Percentiles rank a stretch among this genome's conserved stretches.
These are phyloP conservation scores for Sebastes schlegelii DNA, from an alignment of 2,113 vertebrate species.

Conservation along the genomic window DNA sequence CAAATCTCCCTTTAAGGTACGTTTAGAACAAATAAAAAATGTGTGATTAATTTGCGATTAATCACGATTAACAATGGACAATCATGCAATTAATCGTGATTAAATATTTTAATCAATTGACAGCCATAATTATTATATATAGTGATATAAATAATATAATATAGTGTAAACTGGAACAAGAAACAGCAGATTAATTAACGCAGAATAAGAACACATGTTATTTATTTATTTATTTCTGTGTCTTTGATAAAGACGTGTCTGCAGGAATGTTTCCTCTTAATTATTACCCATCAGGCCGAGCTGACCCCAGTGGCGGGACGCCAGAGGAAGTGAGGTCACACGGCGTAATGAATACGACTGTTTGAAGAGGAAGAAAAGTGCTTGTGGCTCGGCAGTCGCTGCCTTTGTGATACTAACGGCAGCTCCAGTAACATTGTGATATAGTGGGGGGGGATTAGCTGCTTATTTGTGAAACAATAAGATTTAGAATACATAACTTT, in stretches of 20 bases:
- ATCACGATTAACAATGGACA: too few species aligned
- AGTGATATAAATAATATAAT: neutral
- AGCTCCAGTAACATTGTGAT: neutral
- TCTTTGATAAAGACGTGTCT: constrained; percentile 11
- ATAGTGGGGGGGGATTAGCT: neutral
- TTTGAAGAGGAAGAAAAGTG: neutral
- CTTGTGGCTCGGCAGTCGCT: neutral
- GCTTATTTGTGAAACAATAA: neutral
- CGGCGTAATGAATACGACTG: constrained; percentile 27
- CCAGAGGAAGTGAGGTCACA: constrained; percentile 52
- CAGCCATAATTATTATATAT: neutral
- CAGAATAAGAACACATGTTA: neutral
- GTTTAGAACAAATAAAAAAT: too few species aligned
- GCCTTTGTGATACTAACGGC: neutral
- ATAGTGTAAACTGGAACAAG: neutral
- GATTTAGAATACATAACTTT: neutral
- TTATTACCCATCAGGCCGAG: constrained; percentile 29
- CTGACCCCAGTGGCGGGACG: neutral
- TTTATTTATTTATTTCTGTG: neutral
- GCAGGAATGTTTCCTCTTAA: constrained; percentile 34
- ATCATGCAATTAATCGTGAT: too few species aligned
- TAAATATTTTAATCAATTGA: too few species aligned
- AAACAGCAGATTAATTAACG: neutral
- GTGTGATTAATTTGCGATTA: too few species aligned
- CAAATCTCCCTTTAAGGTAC: too few species aligned